These are phyloP conservation scores for Batillaria attramentaria DNA, from an alignment of 1,140 invertebrate species.

Conservation along the genomic window DNA sequence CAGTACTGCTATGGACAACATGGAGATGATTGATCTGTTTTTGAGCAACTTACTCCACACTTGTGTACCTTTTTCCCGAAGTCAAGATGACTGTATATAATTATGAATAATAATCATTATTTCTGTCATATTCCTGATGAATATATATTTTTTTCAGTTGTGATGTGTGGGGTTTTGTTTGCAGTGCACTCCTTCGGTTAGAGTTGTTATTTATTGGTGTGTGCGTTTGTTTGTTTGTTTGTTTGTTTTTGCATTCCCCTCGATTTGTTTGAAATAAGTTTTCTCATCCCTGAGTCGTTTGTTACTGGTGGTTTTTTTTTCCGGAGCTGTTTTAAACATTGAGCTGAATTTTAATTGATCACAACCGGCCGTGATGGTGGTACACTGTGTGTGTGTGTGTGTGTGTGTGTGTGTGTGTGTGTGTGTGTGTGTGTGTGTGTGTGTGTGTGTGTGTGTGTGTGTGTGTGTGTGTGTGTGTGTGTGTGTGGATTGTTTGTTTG, in stretches of 20 bases:
- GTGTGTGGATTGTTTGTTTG: neutral
- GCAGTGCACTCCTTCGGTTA: too few relatives aligned
- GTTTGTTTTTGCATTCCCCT: neutral
- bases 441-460: conserved; percentile 12
- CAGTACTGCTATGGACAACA: too few relatives aligned
- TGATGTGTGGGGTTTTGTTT: too few relatives aligned
- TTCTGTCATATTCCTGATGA: too few relatives aligned
- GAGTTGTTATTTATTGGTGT: neutral
- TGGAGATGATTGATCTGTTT: too few relatives aligned
- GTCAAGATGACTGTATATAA: too few relatives aligned
- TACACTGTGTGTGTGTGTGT: neutral
- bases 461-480: neutral
- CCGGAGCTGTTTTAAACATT: neutral
- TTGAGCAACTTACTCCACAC: too few relatives aligned
- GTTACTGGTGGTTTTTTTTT: too few relatives aligned
- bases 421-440: conserved; percentile 20
- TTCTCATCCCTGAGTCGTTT: neutral
- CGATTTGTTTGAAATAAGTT: neutral
- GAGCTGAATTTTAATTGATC: neutral
- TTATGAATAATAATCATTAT: too few relatives aligned
- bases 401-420: conserved; percentile 17
- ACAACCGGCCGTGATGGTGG: neutral
- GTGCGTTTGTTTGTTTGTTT: neutral
- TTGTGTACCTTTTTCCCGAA: too few relatives aligned
- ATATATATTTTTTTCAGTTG: too few relatives aligned